Base-by-base conservation (phyloP, 2,113 vertebrate genomes). In the Lampris megalopsis region DNA sequence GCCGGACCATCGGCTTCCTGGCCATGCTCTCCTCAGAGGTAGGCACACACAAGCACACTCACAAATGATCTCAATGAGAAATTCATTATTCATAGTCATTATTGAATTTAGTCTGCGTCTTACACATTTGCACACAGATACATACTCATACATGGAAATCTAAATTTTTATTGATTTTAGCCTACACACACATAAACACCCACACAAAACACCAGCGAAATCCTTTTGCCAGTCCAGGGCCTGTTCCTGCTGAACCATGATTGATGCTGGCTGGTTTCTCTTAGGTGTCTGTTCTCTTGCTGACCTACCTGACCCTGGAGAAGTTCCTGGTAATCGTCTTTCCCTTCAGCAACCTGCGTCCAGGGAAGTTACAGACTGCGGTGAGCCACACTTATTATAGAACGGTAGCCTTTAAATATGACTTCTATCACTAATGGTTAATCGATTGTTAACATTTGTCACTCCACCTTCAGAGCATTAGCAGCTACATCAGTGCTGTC, bases 261-360 rank as follows among this genome's bases (percentile, higher is more conserved):
- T 42, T 10, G 4, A 71, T 7, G 13, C 4, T 68, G 62, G 24
- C 2, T 54, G 9, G 61, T 41, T 57, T 10, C 41, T 11, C 5
- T n/a, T 64, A 92, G 91, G 91, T 92, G 50, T 96, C 94, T 0
- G 94, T 96, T 37, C 92, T 97, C 2, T 85, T 96, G 36, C 90
- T 97, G 62, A 96, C 94, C 0, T 97, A 96, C 81, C 86, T 97
- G 81, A 97, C 95, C 0, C 48, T 96, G 84, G 95, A 96, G 87
- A 97, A 96, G 73, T 96, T 96, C 77, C 79, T 96, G 57, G 95
- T 92, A 65, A 94, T 96, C 2, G 95, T 96, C 35, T 97, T 96
- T 78, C 95, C 95, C 37, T 96, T 96, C 92, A 95, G 92, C 73
- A 95, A 95, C 67, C 88, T 95, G 59, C 88, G 86, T 1, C 94